Base-by-base conservation (phyloP, 2,888 invertebrate species). In the Chromoteleia sp. region DNA sequence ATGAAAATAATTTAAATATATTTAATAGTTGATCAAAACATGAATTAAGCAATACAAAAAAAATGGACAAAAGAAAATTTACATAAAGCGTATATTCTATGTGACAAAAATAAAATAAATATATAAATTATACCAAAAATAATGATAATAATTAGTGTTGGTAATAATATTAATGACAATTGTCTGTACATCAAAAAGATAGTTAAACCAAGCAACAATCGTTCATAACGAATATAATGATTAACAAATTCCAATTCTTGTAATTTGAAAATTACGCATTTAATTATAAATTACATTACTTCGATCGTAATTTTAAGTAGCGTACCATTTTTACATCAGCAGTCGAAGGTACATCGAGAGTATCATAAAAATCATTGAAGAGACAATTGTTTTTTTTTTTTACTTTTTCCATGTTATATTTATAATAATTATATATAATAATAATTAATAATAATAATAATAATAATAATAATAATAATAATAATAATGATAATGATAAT, bases 201-300 rank as follows among this genome's bases (percentile, higher is more conserved):
- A n/a, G n/a, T n/a, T n/a, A n/a, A n/a, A n/a, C n/a, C n/a, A n/a
- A n/a, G n/a, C n/a, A n/a, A n/a, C n/a, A n/a, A n/a, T n/a, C n/a
- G n/a, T n/a, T n/a, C n/a, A n/a, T n/a, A 45, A 21, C 45, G 2
- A 45, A 21, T 21, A n/a, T 12, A 45, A 21, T 21, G 8, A 50
- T 50, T 25, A 39, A 77, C 25, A 65, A 75, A 63, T 36, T 14
- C 3, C 43, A 74, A 65, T 41, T 29, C 52, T 63, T 67, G 54
- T 77, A 76, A 74, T 76, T 80, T 77, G 65, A 81, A 78, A 78
- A 74, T 73, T 56, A 75, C 58, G 73, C 36, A 52, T 82, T 82
- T 82, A 78, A 82, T 82, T 70, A 75, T 78, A 70, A 78, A 82
- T 74, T 82, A 82, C 82, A 82, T 77, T 70, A 65, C 73, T 59